Evolutionary conservation across 92 coral and sea anemone species (phyloP).

Genomic region (Siderastrea siderea): DNA sequence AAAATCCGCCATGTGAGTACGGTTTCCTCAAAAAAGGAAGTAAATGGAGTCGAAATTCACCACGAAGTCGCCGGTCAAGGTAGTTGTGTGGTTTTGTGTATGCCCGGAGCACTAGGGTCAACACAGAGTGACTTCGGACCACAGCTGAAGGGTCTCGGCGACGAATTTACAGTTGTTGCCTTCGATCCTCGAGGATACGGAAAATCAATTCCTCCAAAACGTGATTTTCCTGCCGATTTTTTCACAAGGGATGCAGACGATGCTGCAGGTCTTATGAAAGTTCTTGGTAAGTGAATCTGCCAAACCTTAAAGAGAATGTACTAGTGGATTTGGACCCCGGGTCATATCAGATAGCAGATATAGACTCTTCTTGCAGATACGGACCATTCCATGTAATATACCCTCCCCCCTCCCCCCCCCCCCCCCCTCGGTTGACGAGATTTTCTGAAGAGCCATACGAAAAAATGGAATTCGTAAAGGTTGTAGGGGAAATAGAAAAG

Average conservation of each 20-base stretch:
- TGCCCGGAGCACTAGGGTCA: conserved; percentile 96
- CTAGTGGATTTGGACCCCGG: too few relatives aligned
- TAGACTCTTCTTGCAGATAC: too few relatives aligned
- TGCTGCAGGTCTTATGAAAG: conserved; percentile 89
- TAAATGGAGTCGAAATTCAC: conserved; percentile 89
- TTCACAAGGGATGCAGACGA: conserved; percentile 93
- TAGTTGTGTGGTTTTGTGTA: conserved; percentile 81
- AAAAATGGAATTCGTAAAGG: too few relatives aligned
- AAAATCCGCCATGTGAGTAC: conserved; percentile 10
- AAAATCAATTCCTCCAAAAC: conserved; percentile 93
- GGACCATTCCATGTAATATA: too few relatives aligned
- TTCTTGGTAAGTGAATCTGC: conserved; percentile 70
- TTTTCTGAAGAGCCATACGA: too few relatives aligned
- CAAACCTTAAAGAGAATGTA: too few relatives aligned
- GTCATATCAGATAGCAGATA: too few relatives aligned
- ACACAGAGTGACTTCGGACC: conserved; percentile 98
- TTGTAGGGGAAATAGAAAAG: too few relatives aligned
- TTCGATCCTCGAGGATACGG: conserved; percentile 99
- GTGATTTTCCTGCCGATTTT: conserved; percentile 95
- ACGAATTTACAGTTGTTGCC: conserved; percentile 87
- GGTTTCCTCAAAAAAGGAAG: conserved; percentile 77
- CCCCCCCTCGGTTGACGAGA: too few relatives aligned
- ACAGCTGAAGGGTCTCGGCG: conserved; percentile 81
- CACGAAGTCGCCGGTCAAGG: conserved; percentile 84
- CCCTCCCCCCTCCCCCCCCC: too few relatives aligned